Conservation (phyloP, 2,113 vertebrate genomes). For the Calyptomena viridis region DNA sequence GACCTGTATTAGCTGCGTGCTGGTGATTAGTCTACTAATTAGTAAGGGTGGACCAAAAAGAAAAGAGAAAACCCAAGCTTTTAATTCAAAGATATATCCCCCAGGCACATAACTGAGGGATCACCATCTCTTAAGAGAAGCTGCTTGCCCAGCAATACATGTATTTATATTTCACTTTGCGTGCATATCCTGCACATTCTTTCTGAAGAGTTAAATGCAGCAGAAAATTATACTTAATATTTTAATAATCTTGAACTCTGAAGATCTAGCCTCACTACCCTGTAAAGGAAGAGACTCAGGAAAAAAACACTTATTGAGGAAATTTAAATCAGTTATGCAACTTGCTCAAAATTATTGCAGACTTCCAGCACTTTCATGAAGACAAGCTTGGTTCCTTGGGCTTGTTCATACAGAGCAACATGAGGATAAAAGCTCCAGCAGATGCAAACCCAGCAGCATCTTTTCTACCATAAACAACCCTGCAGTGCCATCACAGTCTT, state of each 20-base stretch:
- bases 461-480: not conserved
- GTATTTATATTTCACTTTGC: not conserved
- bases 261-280: not conserved
- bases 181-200: not conserved
- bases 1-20: not conserved
- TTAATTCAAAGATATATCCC: constrained; percentile 12
- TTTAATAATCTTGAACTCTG: constrained; percentile 39
- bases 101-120: not conserved
- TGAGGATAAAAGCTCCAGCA: not conserved
- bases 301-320: not conserved
- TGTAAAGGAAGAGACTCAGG: not conserved
- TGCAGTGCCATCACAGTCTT: not conserved
- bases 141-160: not conserved
- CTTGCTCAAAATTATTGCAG: not conserved
- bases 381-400: not conserved
- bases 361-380: not conserved
- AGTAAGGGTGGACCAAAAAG: constrained; percentile 16
- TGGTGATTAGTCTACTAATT: constrained; percentile 24
- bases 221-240: constrained; percentile 51
- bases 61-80: not conserved
- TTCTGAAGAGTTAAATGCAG: constrained; percentile 15
- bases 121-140: constrained; percentile 37
- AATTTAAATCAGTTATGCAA: not conserved
- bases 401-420: not conserved
- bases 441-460: not conserved